Evolutionary conservation across 1,140 invertebrate genomes (phyloP), one percentile per base, ranked within the genome.

Genomic region (Gonatopus flavifemur): DNA sequence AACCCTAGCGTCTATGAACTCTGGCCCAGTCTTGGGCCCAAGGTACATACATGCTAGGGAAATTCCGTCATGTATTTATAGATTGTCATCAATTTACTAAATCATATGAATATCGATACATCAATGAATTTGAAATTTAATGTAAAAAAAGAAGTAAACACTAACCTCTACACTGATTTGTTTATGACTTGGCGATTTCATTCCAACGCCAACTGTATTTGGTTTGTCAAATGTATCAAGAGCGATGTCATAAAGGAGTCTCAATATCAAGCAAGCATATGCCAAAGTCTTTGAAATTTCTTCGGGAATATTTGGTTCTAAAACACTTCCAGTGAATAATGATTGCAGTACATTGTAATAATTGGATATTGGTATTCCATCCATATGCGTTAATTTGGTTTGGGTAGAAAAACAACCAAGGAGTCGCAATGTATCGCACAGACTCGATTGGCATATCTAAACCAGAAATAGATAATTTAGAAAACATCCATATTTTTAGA

Each of bases 191-290:
- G 86, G 87, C 8, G 86, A 84, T 67, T 85, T 85, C 56, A 86
- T 84, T 12, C 85, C 84, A 18, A 81, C 65, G 40, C 76, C 76
- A 40, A 82, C 83, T 46, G 87, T 79, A 57, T 85, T 87, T 1
- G 88, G 88, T 65, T 91, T 91, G 63, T 96, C 93, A 68, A 93
- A 96, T 16, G 89, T 84, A 70, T 97, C 94, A 32, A 96, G 78
- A 0, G 94, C 91, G 39, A 96, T 89, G 66, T 96, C 93, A 64
- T 96, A 96, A 0, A 98, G 72, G 13, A 96, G 71, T 45, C 94
- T 81, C 56, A 94, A 80, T 3, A 96, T 78, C 8, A 94, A 79
- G 65, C 90, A 89, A 2, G 88, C 86, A 62, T 91, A 89, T 6
- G 83, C 81, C 43, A 93, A 73, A 7, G 84, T 81, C 13, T 82